Evolutionary conservation across 2,888 invertebrate species (phyloP).

Genomic region (Deilephila elpenor): DNA sequence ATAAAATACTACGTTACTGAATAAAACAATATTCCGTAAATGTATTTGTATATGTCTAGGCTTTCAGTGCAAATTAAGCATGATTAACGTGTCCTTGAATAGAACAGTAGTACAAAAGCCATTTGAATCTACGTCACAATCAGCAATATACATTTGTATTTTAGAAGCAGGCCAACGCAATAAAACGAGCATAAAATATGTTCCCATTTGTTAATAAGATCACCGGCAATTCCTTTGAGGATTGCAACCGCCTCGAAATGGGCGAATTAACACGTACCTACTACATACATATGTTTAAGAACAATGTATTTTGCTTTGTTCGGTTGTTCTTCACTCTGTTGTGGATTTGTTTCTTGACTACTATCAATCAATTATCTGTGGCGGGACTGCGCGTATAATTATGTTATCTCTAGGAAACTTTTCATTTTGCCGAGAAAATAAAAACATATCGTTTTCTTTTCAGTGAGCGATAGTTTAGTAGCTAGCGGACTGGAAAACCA

Average conservation of each 20-base stretch:
- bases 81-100: not conserved
- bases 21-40: not conserved
- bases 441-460: too few species aligned
- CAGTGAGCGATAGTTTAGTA: too few species aligned
- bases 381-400: too few species aligned
- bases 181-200: slow-evolving; percentile 14
- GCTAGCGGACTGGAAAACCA: too few species aligned
- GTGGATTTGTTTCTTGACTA: not conserved
- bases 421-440: too few species aligned
- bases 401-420: too few species aligned
- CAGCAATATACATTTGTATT: slow-evolving; percentile 18
- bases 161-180: slow-evolving; percentile 16
- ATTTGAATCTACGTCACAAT: slow-evolving; percentile 9
- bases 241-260: slow-evolving; percentile 21
- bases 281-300: not conserved
- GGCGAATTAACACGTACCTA: not conserved
- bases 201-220: slow-evolving; percentile 18
- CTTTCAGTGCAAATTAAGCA: too few species aligned
- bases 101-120: not conserved
- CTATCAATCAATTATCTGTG: too few species aligned
- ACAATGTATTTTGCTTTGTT: not conserved
- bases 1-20: not conserved
- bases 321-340: not conserved
- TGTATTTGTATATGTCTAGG: too few species aligned
- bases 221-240: slow-evolving; percentile 25